phyloP scores from a whole-genome alignment of 2,113 vertebrate genomes.

The Mionectes macconnelli region DNA sequence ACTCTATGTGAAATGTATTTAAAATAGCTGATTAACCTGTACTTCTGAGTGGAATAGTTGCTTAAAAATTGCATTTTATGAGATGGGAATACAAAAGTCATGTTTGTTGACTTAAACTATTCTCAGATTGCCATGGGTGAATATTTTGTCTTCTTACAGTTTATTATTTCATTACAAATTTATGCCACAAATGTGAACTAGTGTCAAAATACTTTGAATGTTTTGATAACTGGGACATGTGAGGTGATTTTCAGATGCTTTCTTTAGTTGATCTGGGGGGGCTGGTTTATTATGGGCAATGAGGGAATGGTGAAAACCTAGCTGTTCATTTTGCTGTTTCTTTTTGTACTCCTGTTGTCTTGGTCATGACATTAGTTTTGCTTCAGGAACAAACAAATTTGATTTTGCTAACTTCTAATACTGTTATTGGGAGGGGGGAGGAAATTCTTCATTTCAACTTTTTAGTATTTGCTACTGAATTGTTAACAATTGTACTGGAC shows the following conservation, averaged over 20 bases:
- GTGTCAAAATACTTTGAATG: background rate
- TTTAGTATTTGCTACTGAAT: background rate
- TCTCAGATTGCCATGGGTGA: background rate
- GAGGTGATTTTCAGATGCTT: background rate
- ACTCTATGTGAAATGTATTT: background rate
- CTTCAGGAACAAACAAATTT: background rate
- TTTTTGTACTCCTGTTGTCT: background rate
- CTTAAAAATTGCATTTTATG: background rate
- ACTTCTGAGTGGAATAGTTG: background rate
- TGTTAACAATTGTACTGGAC: background rate
- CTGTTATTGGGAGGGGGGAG: background rate
- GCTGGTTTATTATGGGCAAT: background rate
- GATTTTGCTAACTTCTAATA: background rate
- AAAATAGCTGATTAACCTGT: background rate
- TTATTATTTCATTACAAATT: background rate
- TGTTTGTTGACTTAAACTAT: background rate
- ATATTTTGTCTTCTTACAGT: background rate
- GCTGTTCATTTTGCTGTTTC: background rate
- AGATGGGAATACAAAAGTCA: background rate
- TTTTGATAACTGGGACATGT: background rate
- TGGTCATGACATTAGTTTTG: background rate
- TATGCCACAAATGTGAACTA: background rate
- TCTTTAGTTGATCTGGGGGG: background rate
- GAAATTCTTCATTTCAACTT: background rate
- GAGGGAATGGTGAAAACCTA: background rate